Base-by-base conservation (phyloP, 1,140 invertebrate genomes). In the Drosophila erecta region DNA sequence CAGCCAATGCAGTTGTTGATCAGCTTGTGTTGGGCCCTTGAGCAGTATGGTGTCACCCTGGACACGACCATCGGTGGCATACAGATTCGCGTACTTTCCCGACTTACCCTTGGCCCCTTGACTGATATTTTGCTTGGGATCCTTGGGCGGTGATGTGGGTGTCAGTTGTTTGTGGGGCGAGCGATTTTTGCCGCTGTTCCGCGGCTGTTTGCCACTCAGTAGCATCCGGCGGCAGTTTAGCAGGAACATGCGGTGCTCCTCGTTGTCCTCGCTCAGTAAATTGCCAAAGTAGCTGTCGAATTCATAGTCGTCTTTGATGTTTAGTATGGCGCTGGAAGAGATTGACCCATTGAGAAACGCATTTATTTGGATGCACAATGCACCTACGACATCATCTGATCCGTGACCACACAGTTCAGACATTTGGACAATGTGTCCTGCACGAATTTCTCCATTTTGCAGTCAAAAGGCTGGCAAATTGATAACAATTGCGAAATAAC, bases 1-100 rank as follows among this genome's bases (percentile, higher is more conserved):
- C 99, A 99, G 55, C 95, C 95, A 0, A 97, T 87, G 85, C 99
- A 99, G 93, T 99, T 99, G 90, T 97, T 98, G 49, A 99, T 95
- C 11, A 99, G 93, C 53, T 95, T 93, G 93, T 99, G 99, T 90
- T 96, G 96, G 14, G 95, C 98, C 95, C 94, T 95, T 95, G 6
- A 96, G 90, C 46, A 96, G 78, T 62, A 96, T 85, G 6, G 93
- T 93, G 90, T 96, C 93, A 81, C 94, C 93, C 92, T 94, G 92
- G 1, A 91, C n/a, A 66, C 95, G 94, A 3, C 96, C 96, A 90
- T 97, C 96, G 74, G 95, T 94, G 14, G 95, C 94, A 92, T 95
- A 97, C 41, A 97, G 90, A 84, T 95, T 96, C 0, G 96, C 94
- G 93, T 94, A 97, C 91, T 97, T 97, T 1, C 93, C 93, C 75